Evolutionary conservation across 2,888 invertebrate genomes (phyloP).

Genomic region (Agrochola litura): DNA sequence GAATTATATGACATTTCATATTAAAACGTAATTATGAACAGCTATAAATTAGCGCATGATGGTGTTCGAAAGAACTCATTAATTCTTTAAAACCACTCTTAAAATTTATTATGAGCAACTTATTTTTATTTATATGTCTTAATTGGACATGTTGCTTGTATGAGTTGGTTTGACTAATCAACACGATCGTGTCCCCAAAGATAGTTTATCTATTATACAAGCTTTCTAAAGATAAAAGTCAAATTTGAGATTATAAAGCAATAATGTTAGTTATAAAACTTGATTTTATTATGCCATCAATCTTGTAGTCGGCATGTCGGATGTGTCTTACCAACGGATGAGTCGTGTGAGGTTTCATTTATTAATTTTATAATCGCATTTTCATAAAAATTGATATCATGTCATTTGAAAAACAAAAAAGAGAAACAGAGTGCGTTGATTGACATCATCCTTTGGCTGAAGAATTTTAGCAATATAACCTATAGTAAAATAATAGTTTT

Average conservation of each 20-base stretch:
- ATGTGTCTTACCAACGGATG: slow-evolving; percentile 68
- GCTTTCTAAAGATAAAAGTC: slow-evolving; percentile 88
- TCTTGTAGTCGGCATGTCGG: slow-evolving; percentile 83
- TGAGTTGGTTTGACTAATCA: slow-evolving; percentile 80
- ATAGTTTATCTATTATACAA: slow-evolving; percentile 86
- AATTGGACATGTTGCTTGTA: slow-evolving; percentile 75
- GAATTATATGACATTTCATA: slow-evolving; percentile 66
- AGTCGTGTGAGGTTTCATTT: slow-evolving; percentile 81
- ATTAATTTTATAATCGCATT: slow-evolving; percentile 62
- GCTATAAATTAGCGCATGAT: slow-evolving; percentile 73
- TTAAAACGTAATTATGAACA: slow-evolving; percentile 66
- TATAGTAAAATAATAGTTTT: neutral
- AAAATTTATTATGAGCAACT: slow-evolving; percentile 72
- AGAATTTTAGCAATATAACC: neutral
- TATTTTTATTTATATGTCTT: slow-evolving; percentile 78
- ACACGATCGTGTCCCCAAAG: slow-evolving; percentile 83
- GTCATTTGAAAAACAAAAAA: slow-evolving; percentile 9
- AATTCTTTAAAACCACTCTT: slow-evolving; percentile 71
- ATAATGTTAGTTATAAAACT: slow-evolving; percentile 85
- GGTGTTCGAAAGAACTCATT: slow-evolving; percentile 72
- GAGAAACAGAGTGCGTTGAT: too few relatives aligned
- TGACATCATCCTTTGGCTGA: too few relatives aligned
- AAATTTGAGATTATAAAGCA: slow-evolving; percentile 87
- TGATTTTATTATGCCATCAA: slow-evolving; percentile 88
- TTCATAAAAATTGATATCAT: slow-evolving; percentile 36